Conservation (phyloP, 2,113 vertebrate species). For the Gambusia holbrooki region DNA sequence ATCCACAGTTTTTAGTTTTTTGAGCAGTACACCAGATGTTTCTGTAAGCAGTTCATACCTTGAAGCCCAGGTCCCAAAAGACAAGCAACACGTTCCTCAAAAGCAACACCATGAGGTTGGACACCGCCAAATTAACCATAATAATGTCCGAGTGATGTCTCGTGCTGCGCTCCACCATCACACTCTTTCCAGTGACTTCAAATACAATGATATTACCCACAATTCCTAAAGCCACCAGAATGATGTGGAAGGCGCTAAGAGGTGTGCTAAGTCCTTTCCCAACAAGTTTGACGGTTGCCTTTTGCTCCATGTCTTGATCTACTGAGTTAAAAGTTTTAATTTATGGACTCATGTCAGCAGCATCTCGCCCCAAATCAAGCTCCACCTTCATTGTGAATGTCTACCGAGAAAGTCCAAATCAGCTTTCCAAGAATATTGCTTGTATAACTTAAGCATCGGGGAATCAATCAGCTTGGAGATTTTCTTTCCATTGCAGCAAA, state of each 20-base stretch:
- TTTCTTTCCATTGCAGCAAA: neutral
- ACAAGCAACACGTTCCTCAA: conserved; percentile 77
- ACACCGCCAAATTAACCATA: conserved; percentile 80
- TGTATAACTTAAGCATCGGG: neutral
- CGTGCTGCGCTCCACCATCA: conserved; percentile 52
- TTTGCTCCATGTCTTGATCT: rapidly evolving
- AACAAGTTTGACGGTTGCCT: conserved; percentile 6
- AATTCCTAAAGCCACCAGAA: conserved; percentile 77
- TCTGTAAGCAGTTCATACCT: conserved; percentile 62
- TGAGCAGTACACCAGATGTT: no score
- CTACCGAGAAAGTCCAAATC: neutral
- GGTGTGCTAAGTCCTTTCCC: conserved; percentile 59
- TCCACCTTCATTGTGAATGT: conserved; percentile 17
- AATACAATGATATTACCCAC: conserved; percentile 77
- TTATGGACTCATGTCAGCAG: conserved; percentile 6
- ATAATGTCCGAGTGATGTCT: conserved; percentile 79
- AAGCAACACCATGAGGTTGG: conserved; percentile 79
- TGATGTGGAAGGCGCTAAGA: conserved; percentile 60
- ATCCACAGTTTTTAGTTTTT: no score
- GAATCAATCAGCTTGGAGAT: neutral
- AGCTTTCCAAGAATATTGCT: conserved; percentile 2
- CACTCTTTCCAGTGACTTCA: conserved; percentile 68
- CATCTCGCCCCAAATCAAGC: neutral
- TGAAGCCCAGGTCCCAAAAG: conserved; percentile 71
- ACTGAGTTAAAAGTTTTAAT: neutral